Conservation (phyloP, 2,888 invertebrate species). For the Lasioglossum vierecki region DNA sequence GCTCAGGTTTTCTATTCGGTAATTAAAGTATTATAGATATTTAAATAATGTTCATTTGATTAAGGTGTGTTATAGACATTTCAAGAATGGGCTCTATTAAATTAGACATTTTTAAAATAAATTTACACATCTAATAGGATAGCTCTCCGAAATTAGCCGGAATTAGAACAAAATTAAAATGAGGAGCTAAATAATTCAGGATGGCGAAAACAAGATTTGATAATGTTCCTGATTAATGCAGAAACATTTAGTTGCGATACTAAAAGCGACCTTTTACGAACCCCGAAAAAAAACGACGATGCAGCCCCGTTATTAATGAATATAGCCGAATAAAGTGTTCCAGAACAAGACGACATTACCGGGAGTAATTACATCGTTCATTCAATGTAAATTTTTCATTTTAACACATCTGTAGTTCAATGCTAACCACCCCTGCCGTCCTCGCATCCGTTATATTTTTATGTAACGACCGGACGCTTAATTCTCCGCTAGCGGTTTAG, state of each 20-base stretch:
- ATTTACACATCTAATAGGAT: not conserved
- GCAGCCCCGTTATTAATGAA: not conserved
- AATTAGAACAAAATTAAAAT: not conserved
- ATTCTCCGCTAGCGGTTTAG: conserved; percentile 48
- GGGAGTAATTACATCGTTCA: conserved; percentile 1
- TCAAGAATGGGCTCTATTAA: not conserved
- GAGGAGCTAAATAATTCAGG: not conserved
- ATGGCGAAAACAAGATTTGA: not conserved
- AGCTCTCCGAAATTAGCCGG: not conserved
- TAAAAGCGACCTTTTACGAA: not conserved
- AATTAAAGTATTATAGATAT: not conserved
- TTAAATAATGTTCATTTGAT: not conserved
- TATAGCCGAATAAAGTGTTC: not conserved
- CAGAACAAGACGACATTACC: not conserved
- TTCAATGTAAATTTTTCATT: conserved; percentile 19
- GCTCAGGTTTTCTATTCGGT: not conserved
- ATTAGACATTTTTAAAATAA: not conserved
- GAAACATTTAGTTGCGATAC: not conserved
- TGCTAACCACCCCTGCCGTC: not conserved
- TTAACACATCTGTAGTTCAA: conserved; percentile 8
- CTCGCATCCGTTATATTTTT: conserved; percentile 5
- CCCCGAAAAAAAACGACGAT: not conserved
- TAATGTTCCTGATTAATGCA: not conserved
- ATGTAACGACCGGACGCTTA: conserved; percentile 23
- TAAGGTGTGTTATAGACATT: not conserved